Evolutionary conservation across 2,888 invertebrate genomes (phyloP).

Genomic region (Notocelia uddmanniana): DNA sequence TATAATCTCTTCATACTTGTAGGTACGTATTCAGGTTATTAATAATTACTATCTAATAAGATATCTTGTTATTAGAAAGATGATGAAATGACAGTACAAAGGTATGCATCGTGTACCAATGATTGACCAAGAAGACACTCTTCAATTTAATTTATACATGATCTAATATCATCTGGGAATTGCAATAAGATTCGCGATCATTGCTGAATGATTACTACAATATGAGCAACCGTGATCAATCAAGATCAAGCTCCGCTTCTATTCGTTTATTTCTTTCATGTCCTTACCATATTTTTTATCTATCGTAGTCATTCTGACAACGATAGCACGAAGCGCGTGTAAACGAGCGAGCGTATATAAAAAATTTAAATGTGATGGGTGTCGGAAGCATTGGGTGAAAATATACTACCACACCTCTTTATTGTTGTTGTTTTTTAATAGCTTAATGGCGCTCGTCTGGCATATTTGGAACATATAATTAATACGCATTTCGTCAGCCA

Average conservation of each 20-base stretch:
- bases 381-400: background rate
- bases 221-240: conserved; percentile 48
- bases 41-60: too few relatives aligned
- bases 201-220: conserved; percentile 19
- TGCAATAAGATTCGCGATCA: conserved; percentile 16
- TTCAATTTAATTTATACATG: conserved; percentile 19
- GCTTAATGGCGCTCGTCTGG: conserved; percentile 33
- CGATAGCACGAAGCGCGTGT: too few relatives aligned
- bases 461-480: conserved; percentile 39
- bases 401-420: conserved; percentile 28
- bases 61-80: background rate
- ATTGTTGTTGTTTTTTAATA: conserved; percentile 44
- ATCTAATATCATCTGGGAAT: conserved; percentile 21
- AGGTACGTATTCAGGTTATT: too few relatives aligned
- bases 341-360: background rate
- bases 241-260: conserved; percentile 31
- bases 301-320: background rate
- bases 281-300: background rate
- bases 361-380: background rate
- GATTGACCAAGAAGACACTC: conserved; percentile 12
- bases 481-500: conserved; percentile 42
- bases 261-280: background rate
- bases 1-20: too few relatives aligned
- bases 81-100: background rate
- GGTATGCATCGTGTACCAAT: conserved; percentile 5